Evolutionary conservation across 2,888 invertebrate genomes (phyloP).

Genomic region (Polymixis lichenea): DNA sequence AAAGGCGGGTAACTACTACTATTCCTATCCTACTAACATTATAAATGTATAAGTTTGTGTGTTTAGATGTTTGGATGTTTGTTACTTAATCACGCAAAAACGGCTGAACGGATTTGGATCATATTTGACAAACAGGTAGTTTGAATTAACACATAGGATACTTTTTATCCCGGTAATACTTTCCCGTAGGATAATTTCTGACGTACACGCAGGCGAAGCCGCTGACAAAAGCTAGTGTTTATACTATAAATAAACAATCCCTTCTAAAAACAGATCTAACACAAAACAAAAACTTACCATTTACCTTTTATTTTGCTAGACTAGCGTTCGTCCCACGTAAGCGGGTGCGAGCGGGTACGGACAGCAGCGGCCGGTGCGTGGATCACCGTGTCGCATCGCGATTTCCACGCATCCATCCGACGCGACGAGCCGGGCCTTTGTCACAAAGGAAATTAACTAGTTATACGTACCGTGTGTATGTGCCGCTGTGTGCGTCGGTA

Average conservation of each 20-base stretch:
- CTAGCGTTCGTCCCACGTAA: constrained; percentile 63
- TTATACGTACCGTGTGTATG: constrained; percentile 77
- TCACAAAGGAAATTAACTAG: constrained; percentile 91
- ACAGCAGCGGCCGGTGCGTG: constrained; percentile 78
- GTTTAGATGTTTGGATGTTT: too few relatives aligned
- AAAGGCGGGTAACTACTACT: not conserved
- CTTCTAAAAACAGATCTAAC: constrained; percentile 18
- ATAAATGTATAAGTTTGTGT: too few relatives aligned
- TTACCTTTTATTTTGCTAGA: constrained; percentile 61
- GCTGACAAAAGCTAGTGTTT: not conserved
- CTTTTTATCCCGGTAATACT: too few relatives aligned
- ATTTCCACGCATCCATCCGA: constrained; percentile 90
- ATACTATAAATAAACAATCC: constrained; percentile 2
- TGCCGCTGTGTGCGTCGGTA: constrained; percentile 74
- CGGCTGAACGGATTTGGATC: too few relatives aligned
- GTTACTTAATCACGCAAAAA: too few relatives aligned
- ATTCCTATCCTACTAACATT: too few relatives aligned
- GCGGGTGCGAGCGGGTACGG: constrained; percentile 61
- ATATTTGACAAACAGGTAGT: too few relatives aligned
- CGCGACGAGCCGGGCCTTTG: constrained; percentile 87
- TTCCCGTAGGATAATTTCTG: too few relatives aligned
- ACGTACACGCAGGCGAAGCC: too few relatives aligned
- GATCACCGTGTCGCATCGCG: constrained; percentile 89
- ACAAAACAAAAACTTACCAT: constrained; percentile 37
- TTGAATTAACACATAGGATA: too few relatives aligned